Conservation (phyloP, 1,140 invertebrate genomes). For the Geopemphigus sp. region DNA sequence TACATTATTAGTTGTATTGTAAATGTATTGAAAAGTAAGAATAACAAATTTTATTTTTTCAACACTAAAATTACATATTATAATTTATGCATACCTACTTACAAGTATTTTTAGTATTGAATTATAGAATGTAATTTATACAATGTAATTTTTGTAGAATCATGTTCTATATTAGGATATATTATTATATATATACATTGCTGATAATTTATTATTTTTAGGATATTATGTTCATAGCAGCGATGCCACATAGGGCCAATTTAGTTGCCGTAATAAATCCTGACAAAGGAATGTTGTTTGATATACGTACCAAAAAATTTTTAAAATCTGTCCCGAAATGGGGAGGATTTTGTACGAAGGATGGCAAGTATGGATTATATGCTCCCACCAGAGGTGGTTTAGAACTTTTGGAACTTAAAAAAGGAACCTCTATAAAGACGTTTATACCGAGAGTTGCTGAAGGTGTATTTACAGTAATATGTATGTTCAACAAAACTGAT, state of each 20-base stretch:
- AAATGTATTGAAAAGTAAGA: no score
- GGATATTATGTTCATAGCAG: constrained; percentile 68
- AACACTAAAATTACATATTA: no score
- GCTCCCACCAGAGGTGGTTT: constrained; percentile 88
- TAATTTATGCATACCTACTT: no score
- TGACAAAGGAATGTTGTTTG: constrained; percentile 84
- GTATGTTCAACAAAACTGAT: constrained; percentile 89
- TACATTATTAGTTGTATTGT: no score
- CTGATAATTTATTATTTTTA: constrained; percentile 54
- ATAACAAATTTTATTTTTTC: no score
- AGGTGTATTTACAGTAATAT: constrained; percentile 93
- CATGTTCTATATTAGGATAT: no score
- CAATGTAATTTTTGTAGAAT: no score
- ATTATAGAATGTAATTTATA: no score
- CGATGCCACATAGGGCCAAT: constrained; percentile 77
- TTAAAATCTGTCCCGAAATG: constrained; percentile 75
- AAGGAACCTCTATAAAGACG: constrained; percentile 76
- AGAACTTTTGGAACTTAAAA: constrained; percentile 82
- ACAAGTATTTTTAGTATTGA: no score
- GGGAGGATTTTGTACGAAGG: constrained; percentile 77
- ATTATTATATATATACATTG: no score
- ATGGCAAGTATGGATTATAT: constrained; percentile 89
- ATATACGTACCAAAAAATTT: constrained; percentile 77
- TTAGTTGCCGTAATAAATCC: constrained; percentile 84
- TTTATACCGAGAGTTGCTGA: constrained; percentile 91